Percentiles rank a stretch among this genome's conserved stretches.
Conservation (phyloP, 1,140 invertebrate species). For the Chionoecetes opilio region DNA sequence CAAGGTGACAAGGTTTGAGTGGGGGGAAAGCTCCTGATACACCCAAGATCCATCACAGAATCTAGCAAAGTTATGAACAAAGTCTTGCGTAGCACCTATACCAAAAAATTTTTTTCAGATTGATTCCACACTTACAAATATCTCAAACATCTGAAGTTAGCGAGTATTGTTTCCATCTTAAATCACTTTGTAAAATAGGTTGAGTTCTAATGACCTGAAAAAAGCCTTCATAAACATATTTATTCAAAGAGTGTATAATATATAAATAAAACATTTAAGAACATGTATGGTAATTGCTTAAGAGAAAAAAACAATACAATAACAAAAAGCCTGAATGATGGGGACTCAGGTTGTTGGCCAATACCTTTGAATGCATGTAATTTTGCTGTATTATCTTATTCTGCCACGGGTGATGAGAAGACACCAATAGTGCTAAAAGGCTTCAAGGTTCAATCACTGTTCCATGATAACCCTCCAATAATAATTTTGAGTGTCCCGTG, state of each 20-base stretch:
- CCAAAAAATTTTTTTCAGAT: no score
- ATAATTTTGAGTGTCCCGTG: not conserved
- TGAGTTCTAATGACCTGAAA: not conserved
- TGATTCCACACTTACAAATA: no score
- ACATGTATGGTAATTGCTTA: not conserved
- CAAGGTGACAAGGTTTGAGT: not conserved
- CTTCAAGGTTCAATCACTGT: not conserved
- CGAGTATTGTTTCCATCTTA: no score
- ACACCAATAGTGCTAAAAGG: not conserved
- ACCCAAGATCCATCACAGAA: not conserved
- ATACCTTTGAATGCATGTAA: not conserved
- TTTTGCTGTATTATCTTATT: not conserved
- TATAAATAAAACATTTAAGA: conserved; percentile 30
- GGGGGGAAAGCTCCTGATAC: not conserved
- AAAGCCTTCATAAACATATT: not conserved
- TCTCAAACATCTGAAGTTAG: no score
- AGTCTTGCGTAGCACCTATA: no score
- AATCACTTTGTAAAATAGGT: not conserved
- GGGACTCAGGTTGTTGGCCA: not conserved
- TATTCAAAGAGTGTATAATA: conserved; percentile 13
- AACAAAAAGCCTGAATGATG: conserved; percentile 16
- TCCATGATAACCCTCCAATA: not conserved
- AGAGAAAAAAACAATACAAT: not conserved
- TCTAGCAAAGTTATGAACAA: no score
- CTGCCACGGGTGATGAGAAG: not conserved